Base-by-base conservation (phyloP, 2,113 vertebrate species). In the Lophochroa leadbeateri region DNA sequence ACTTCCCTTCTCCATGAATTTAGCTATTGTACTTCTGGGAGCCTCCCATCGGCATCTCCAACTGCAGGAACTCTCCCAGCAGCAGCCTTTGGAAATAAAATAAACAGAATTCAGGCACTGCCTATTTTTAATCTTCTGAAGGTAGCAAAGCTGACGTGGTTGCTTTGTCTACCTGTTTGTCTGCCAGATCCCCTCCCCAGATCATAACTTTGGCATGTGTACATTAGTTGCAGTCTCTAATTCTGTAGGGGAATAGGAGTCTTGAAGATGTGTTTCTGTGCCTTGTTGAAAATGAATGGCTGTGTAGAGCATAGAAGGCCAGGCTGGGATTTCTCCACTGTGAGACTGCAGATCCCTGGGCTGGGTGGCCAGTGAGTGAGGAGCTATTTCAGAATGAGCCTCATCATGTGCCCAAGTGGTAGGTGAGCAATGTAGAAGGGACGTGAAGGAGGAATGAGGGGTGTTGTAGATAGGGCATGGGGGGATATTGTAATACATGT, bases 81-180 rank as follows among this genome's bases (percentile, higher is more conserved):
- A 94, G 79, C 85, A 93, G 92, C 21, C 11, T 71, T 63, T 76
- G 29, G 63, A 91, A 96, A 82, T 70, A 79, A 96, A 94, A 95
- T 46, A 90, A 95, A 84, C 83, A 92, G 35, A 94, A 77, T 78
- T 81, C 88, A 39, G 78, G 49, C 92, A 82, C 70, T 88, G 81
- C 57, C 83, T 96, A 57, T 86, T 93, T 94, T 96, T 89, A 93
- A 77, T 43, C 67, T 87, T 70, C 72, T 6, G 2, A 70, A 89
- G 95, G 78, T 78, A 95, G 60, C 72, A 71, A 53, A 86, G 92
- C 37, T 89, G 81, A 78, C 0, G 1, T 92, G 72, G 17, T 78
- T 94, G 92, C 95, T 94, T 95, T 95, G 77, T 91, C 77, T 97
- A 92, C 94, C 95, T 95, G 64, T 67, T 86, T 78, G 53, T 75